Evolutionary conservation across 2,797 vertebrate genomes (phyloP).

Genomic region (Acanthis flammea): DNA sequence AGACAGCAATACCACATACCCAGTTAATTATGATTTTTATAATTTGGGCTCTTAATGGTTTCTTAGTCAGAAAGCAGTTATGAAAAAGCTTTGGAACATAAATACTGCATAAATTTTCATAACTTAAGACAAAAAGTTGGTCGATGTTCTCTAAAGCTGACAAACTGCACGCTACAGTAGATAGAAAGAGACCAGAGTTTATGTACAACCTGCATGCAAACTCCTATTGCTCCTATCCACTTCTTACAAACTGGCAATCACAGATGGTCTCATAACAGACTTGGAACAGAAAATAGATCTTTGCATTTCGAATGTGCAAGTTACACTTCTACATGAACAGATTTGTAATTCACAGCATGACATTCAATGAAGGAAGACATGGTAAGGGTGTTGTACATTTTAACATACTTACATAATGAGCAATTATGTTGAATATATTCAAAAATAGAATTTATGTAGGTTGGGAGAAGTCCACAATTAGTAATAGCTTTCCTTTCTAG

Average conservation of each 20-base stretch:
- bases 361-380: constrained; percentile 32
- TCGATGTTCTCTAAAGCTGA: constrained; percentile 18
- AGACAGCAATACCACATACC: neutral
- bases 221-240: constrained; percentile 16
- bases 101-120: constrained; percentile 67
- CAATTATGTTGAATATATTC: constrained; percentile 21
- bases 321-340: constrained; percentile 49
- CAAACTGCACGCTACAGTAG: constrained; percentile 16
- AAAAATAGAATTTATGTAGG: constrained; percentile 24
- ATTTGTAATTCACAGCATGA: constrained; percentile 45
- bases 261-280: constrained; percentile 52
- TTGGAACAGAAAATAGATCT: constrained; percentile 53
- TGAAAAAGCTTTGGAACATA: constrained; percentile 38
- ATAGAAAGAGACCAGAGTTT: constrained; percentile 9
- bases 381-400: constrained; percentile 53
- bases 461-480: constrained; percentile 16
- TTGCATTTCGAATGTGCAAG: constrained; percentile 48
- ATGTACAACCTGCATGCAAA: neutral
- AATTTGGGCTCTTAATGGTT: constrained; percentile 53
- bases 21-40: constrained; percentile 52
- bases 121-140: constrained; percentile 27
- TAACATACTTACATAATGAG: constrained; percentile 55
- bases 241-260: constrained; percentile 26
- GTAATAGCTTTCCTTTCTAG: neutral
- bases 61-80: constrained; percentile 43